These are phyloP conservation scores for Drosophila ambigua DNA, from an alignment of 1,140 invertebrate species.

Conservation along the genomic window DNA sequence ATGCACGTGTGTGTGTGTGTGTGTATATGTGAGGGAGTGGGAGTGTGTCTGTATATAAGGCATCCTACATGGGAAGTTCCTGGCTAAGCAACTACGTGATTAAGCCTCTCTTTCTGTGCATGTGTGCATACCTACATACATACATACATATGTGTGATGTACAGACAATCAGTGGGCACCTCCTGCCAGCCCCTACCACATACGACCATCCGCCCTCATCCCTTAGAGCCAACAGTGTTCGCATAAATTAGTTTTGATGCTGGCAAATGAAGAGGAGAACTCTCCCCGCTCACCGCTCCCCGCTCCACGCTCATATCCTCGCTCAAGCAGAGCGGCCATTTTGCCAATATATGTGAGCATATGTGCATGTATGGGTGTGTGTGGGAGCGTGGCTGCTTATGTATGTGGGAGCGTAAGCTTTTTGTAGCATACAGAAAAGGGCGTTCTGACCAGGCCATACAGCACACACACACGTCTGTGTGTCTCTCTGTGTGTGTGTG, in stretches of 20 bases:
- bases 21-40: no score
- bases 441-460: conserved; percentile 40
- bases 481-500: not conserved
- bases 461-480: not conserved
- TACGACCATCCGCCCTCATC: not conserved
- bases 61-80: conserved; percentile 2
- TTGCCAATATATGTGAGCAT: conserved; percentile 53
- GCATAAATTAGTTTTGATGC: conserved; percentile 73
- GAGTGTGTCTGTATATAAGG: no score
- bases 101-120: conserved; percentile 5
- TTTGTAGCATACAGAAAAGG: conserved; percentile 48
- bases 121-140: not conserved
- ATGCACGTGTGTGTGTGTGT: not conserved
- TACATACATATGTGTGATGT: conserved; percentile 7
- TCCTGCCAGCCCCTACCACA: not conserved
- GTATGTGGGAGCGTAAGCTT: not conserved
- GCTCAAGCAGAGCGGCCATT: conserved; percentile 54
- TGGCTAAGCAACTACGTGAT: conserved; percentile 26
- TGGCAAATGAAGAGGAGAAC: conserved; percentile 63
- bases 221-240: conserved; percentile 37
- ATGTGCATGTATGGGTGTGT: conserved; percentile 23
- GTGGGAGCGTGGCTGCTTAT: conserved; percentile 11
- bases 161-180: not conserved
- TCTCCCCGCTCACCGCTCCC: conserved; percentile 4
- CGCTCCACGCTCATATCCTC: conserved; percentile 12